Base-by-base conservation (phyloP, 1,140 invertebrate species). In the Scaptodrosophila lebanonensis region DNA sequence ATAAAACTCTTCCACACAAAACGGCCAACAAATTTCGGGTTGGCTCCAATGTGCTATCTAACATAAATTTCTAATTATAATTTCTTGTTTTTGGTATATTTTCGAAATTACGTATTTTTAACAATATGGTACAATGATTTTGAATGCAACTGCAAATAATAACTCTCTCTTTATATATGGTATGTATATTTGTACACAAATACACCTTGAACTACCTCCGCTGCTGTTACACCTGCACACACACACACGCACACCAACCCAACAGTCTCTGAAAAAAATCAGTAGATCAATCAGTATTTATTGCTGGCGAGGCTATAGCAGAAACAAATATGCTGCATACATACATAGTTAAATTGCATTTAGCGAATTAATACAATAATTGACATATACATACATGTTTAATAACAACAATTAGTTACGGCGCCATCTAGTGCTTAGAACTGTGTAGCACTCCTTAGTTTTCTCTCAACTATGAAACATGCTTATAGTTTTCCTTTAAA, bases 101-200 rank as follows among this genome's bases (percentile, higher is more conserved):
- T 25, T 4, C 22, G 8, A 60, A 77, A 64, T 67, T 57, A 13
- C 48, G 56, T 30, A 30, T 38, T 22, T 15, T 33, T 43, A 48
- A 44, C 17, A 32, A 18, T 32, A 43, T 42, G 11, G 43, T n/a
- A n/a, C 20, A 20, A 27, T 43, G 35, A 47, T 60, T 35, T 49
- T n/a, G n/a, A 65, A 70, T 71, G 50, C 62, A 52, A 70, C 39
- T 67, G 42, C 51, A 48, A 47, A 65, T 58, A 58, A 66, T 40
- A 64, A 72, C n/a, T 67, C 36, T 63, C 70, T 56, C 53, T 63
- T 62, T 27, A 50, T 69, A 65, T 69, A 79, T 79, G 75, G 73
- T 79, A 79, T 79, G 75, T 79, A 79, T 79, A 79, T 79, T 79
- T 79, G 75, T 79, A 82, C 69, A 66, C 56, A 67, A 48, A 44